These are phyloP conservation scores for Zaprionus nigranus DNA, from an alignment of 1,140 invertebrate species.

Conservation along the genomic window DNA sequence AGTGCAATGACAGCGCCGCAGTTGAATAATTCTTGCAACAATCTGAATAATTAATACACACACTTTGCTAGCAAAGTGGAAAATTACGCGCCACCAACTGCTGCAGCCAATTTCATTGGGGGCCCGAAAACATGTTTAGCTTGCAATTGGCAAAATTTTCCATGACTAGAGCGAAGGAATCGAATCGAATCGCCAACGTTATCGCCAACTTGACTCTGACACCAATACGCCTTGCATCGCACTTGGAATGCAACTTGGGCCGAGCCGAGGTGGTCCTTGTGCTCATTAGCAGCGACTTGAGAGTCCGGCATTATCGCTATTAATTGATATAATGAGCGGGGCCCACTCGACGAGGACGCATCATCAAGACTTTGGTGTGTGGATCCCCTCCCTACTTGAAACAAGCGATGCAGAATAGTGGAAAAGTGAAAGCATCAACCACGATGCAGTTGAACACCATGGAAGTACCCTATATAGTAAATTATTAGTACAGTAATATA, in stretches of 20 bases:
- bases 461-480: not conserved
- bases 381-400: not conserved
- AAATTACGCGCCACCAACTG: conserved; percentile 47
- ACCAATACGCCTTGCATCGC: conserved; percentile 59
- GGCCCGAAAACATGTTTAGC: conserved; percentile 55
- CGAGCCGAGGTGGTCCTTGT: conserved; percentile 49
- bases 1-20: conserved; percentile 61
- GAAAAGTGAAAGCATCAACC: not conserved
- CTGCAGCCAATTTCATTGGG: not conserved
- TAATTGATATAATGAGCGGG: conserved; percentile 3
- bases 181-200: conserved; percentile 22
- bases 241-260: conserved; percentile 31
- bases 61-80: conserved; percentile 45
- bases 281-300: conserved; percentile 46
- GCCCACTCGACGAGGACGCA: not conserved
- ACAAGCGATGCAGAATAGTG: not conserved
- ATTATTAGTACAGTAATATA: too few relatives aligned
- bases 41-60: conserved; percentile 37
- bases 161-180: conserved; percentile 34
- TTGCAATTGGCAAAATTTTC: conserved; percentile 58
- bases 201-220: conserved; percentile 64
- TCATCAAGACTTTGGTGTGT: not conserved
- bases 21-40: conserved; percentile 49
- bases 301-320: conserved; percentile 18
- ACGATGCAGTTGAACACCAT: not conserved